Evolutionary conservation across 2,113 vertebrate species (phyloP), one percentile per base, ranked within the genome.

Genomic region (Lagenorhynchus albirostris): DNA sequence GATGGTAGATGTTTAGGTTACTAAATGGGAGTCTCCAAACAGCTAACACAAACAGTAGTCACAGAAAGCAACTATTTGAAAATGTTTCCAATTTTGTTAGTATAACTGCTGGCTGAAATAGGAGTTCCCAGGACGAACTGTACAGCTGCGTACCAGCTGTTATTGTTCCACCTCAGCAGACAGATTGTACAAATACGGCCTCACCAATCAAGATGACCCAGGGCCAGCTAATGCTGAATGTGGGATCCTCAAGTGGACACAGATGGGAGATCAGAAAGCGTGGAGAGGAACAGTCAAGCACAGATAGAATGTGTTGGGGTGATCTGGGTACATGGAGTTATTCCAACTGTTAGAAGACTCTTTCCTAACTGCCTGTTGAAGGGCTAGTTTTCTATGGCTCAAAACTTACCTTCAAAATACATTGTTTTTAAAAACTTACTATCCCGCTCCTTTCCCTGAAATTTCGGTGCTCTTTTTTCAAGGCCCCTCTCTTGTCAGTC

Each of bases 81-180:
- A 83, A 91, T 0, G 1, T 44, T 98, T 89, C 65, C 95, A 70
- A 92, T 70, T 89, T 95, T 97, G 33, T 18, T 95, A 38, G 31
- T 67, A 31, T n/a, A 84, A 82, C 95, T 94, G 2, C 71, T n/a
- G 44, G 96, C 91, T 33, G 17, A 96, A 91, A 90, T 31, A 44
- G 94, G 96, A 12, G 31, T 96, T 98, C 98, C 97, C 98, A 98
- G 98, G 96, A 95, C 81, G 60, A 79, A 15, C 50, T 6, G 8
- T 71, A 97, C 98, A 99, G 98, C 98, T 98, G 98, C n/a, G 1
- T 1, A 21, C 93, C 95, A 68, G 98, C 98, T 99, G 98, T 89
- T 98, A 93, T 50, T 77, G 62, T 94, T 98, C 92, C 95, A 98
- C 95, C 96, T 97, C 21, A 1, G 94, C 23, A 2, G 86, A 68